Evolutionary conservation across 2,113 vertebrate species (phyloP).

Genomic region (Embiotoca jacksoni): DNA sequence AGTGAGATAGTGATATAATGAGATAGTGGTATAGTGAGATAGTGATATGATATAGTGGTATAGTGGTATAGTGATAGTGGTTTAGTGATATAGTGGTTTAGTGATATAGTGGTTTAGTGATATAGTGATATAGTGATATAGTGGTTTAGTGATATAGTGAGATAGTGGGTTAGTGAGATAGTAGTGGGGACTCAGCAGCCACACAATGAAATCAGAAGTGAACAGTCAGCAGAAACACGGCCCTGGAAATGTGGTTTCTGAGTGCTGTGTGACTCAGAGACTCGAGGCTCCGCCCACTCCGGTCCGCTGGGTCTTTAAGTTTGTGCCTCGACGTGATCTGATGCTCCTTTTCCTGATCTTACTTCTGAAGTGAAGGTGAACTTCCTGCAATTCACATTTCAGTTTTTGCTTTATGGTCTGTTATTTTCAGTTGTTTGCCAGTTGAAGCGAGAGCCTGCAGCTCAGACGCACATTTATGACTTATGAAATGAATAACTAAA

Average conservation of each 20-base stretch:
- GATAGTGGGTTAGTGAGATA: too few species aligned
- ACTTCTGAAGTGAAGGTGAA: not conserved
- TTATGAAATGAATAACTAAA: slow-evolving; percentile 30
- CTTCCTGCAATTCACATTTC: too few species aligned
- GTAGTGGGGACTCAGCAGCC: slow-evolving; percentile 42
- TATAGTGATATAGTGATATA: slow-evolving; percentile 23
- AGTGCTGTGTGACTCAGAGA: not conserved
- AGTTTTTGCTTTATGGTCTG: too few species aligned
- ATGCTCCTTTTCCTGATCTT: slow-evolving; percentile 22
- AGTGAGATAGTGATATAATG: too few species aligned
- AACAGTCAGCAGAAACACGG: slow-evolving; percentile 60
- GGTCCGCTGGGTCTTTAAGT: not conserved
- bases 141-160: not conserved
- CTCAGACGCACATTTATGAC: not conserved
- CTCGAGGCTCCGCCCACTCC: not conserved
- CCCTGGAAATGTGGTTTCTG: slow-evolving; percentile 32
- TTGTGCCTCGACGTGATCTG: not conserved
- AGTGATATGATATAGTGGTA: slow-evolving; percentile 27
- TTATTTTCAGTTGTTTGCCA: not conserved
- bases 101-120: slow-evolving; percentile 2
- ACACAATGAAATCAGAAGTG: slow-evolving; percentile 40
- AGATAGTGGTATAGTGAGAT: not conserved
- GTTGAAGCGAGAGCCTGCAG: not conserved
- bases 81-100: not conserved
- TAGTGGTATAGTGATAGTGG: not conserved